Conservation (phyloP, 2,888 invertebrate genomes). For the Auanema sp. region DNA sequence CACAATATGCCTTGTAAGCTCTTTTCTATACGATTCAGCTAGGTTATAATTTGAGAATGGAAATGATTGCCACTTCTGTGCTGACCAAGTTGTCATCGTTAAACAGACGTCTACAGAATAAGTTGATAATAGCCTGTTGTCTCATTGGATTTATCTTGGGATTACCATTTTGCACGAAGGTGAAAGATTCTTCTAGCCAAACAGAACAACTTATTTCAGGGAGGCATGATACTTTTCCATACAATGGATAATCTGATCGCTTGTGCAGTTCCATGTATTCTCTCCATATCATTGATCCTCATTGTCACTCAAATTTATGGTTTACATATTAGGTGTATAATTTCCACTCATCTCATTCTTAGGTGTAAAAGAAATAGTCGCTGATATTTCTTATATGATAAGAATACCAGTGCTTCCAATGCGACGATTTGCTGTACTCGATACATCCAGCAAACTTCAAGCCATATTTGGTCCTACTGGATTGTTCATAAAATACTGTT, state of each 20-base stretch:
- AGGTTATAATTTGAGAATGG: slow-evolving; percentile 42
- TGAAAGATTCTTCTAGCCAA: slow-evolving; percentile 15
- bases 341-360: not conserved
- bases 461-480: slow-evolving; percentile 55
- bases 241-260: slow-evolving; percentile 61
- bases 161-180: slow-evolving; percentile 55
- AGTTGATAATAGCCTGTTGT: slow-evolving; percentile 49
- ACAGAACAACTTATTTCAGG: slow-evolving; percentile 24
- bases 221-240: slow-evolving; percentile 61
- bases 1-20: slow-evolving; percentile 45
- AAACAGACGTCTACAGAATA: slow-evolving; percentile 52
- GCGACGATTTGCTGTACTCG: slow-evolving; percentile 1
- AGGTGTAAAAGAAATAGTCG: slow-evolving; percentile 55
- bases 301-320: slow-evolving; percentile 59
- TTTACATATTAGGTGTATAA: too few relatives aligned
- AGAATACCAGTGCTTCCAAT: slow-evolving; percentile 27
- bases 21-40: not conserved
- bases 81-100: slow-evolving; percentile 56
- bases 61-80: slow-evolving; percentile 59
- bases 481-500: slow-evolving; percentile 56
- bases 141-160: slow-evolving; percentile 56
- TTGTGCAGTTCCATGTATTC: slow-evolving; percentile 60
- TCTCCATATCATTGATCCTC: slow-evolving; percentile 49
- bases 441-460: slow-evolving; percentile 26
- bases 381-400: slow-evolving; percentile 51